Evolutionary conservation across 2,113 vertebrate species (phyloP).

Genomic region (Sclerurus mexicanus): DNA sequence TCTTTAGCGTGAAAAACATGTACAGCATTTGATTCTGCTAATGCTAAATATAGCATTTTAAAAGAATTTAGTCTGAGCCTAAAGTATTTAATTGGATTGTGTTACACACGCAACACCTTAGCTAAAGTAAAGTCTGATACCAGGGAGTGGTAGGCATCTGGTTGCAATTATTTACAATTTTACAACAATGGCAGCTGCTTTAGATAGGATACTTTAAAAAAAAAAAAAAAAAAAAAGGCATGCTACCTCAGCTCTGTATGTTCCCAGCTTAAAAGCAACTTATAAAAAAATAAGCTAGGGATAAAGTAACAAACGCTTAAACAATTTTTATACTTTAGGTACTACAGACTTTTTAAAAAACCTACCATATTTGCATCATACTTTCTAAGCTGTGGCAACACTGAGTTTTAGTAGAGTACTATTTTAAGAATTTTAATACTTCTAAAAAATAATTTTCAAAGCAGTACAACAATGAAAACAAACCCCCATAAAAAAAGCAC

Average conservation of each 20-base stretch:
- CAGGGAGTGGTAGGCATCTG: background rate
- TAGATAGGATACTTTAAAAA: background rate
- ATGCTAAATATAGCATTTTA: constrained; percentile 31
- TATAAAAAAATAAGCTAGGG: background rate
- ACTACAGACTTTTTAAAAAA: background rate
- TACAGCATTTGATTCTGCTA: background rate
- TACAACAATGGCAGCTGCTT: background rate
- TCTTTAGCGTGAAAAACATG: background rate
- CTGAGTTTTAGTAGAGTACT: background rate
- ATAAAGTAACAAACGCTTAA: background rate
- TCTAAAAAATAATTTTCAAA: background rate
- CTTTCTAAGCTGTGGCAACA: background rate
- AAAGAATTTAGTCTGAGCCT: constrained; percentile 1
- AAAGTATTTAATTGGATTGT: constrained; percentile 23
- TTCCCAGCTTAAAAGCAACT: background rate
- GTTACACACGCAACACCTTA: background rate
- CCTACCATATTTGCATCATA: background rate
- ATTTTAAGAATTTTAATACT: background rate
- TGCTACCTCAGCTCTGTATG: background rate
- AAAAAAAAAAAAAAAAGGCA: no score
- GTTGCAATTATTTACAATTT: constrained; percentile 21
- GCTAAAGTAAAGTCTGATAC: background rate
- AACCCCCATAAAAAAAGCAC: background rate
- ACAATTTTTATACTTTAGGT: background rate
- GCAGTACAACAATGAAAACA: background rate